Evolutionary conservation across 2,888 invertebrate species (phyloP), one percentile per base, ranked within the genome.

Genomic region (Ecdyonurus torrentis): DNA sequence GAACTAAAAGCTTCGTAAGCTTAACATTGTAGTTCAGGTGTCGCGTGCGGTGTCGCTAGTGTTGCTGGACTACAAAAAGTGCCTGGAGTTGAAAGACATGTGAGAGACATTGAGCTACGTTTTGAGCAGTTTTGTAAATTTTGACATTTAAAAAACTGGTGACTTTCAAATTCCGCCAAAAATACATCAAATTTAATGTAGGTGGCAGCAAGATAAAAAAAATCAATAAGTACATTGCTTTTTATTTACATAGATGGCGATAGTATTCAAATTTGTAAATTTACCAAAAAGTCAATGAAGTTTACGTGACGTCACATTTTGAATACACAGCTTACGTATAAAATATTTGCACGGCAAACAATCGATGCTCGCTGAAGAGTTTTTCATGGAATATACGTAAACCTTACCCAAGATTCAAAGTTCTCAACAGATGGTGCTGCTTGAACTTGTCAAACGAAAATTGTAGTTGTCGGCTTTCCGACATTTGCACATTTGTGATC

Each of bases 201-300:
- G n/a, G n/a, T n/a, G n/a, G n/a, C n/a, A n/a, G n/a, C n/a, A n/a
- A n/a, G n/a, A n/a, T n/a, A n/a, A 10, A 15, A 37, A 37, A 37
- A 37, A 37, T 37, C 37, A 37, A 37, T 37, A 37, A 5, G 37
- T 37, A 37, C 7, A 10, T 37, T 37, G 15, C 15, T 10, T 10
- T 37, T 37, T 37, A 10, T 10, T 15, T 22, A 5, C 55, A 55
- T 22, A 55, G 55, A 55, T 55, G 55, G 55, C 22, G 20, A 22
- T 20, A 22, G 7, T n/a, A 7, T 20, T 10, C 55, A 22, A n/a
- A n/a, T 7, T n/a, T 7, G 55, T 7, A 20, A 7, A 10, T 55
- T 55, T 22, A 5, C 55, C n/a, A 55, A 55, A 55, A 55, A 55
- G 55, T 55, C 55, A 55, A 55, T 55, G 55, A 55, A 55, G n/a